Evolutionary conservation across 2,888 invertebrate species (phyloP), one percentile per base, ranked within the genome.

Genomic region (Rhagophthalmus giganteus): DNA sequence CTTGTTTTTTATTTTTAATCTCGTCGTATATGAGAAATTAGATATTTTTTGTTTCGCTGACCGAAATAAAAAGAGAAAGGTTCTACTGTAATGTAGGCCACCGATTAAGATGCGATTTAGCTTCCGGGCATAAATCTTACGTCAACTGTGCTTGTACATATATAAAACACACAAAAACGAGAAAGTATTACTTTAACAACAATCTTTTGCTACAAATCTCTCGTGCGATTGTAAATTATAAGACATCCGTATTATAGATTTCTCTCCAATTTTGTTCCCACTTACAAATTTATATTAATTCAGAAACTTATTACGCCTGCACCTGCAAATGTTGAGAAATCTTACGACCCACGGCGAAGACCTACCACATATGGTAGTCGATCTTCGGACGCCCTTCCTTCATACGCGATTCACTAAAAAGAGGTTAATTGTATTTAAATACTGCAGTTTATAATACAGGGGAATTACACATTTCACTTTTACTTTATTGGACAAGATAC

Each of bases 391-490:
- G 25, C 12, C 30, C 12, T 30, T 37, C 30, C n/a, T 10, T 31
- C 5, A 13, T 6, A 11, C 38, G 25, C 13, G 24, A 13, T 12
- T 14, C 20, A 25, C 10, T 8, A 20, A 26, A 49, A 41, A 25
- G 27, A 15, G 45, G 45, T 46, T 51, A 46, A 44, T 42, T 48
- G 33, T 38, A 20, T 46, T 31, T 16, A 13, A 24, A 39, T 27
- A 31, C 11, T 33, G 20, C 26, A 35, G 25, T 26, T 37, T 38
- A 24, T 28, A 38, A 28, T 10, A 10, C n/a, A 26, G 13, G 31
- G 25, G 31, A 38, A 42, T 45, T 35, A 25, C 27, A 49, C 49
- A 44, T 42, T 53, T 53, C 48, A 49, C 54, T 54, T 54, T 54
- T 54, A 54, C 54, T 41, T 32, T 49, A 26, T 31, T 26, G 9